Conservation (phyloP, 2,113 vertebrate genomes). For the Podocnemis expansa region DNA sequence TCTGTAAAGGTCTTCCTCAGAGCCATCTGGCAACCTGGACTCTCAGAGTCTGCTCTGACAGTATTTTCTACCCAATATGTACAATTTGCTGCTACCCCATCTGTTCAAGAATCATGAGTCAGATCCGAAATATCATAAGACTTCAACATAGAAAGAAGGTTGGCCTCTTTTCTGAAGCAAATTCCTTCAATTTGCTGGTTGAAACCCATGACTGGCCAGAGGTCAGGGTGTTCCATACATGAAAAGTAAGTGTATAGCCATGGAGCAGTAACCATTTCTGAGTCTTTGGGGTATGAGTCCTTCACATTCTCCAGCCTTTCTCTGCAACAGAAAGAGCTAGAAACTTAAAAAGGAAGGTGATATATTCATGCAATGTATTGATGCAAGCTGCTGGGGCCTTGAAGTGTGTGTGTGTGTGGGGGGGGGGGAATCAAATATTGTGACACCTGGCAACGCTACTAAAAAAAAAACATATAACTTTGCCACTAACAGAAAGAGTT, state of each 20-base stretch:
- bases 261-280: no score
- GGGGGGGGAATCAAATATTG: not conserved
- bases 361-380: not conserved
- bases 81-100: not conserved
- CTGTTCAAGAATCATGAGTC: not conserved
- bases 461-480: not conserved
- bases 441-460: not conserved
- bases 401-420: no score
- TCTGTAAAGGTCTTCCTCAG: not conserved
- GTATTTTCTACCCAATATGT: not conserved
- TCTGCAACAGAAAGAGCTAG: not conserved
- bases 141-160: not conserved
- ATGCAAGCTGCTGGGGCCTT: not conserved
- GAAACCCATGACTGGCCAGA: no score
- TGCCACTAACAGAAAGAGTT: not conserved
- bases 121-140: not conserved
- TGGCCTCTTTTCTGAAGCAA: not conserved
- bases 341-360: no score
- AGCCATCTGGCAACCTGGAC: not conserved
- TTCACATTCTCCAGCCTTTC: not conserved
- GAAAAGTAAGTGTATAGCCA: no score
- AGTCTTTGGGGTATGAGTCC: not conserved
- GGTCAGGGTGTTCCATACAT: no score
- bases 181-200: no score
- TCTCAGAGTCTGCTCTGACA: not conserved